phyloP scores from a whole-genome alignment of 2,113 vertebrate genomes.

The Cinclus mexicanus region DNA sequence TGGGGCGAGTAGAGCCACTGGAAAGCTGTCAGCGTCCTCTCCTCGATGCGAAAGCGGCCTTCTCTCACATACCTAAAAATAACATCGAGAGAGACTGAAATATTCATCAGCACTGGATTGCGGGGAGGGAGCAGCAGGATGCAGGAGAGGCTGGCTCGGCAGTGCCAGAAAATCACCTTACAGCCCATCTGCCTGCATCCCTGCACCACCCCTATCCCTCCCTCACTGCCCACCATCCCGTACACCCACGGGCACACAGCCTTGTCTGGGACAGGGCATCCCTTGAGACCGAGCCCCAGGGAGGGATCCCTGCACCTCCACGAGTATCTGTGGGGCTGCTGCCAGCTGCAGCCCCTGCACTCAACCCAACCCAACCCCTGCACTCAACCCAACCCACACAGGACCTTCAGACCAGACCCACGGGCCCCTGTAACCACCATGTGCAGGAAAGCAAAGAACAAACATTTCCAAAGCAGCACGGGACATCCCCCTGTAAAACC shows the following conservation, averaged over 20 bases:
- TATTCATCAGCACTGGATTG: not conserved
- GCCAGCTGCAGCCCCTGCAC: not conserved
- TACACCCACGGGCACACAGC: fast-evolving
- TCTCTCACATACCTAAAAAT: conserved; percentile 77
- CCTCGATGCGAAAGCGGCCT: conserved; percentile 77
- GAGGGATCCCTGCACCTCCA: not conserved
- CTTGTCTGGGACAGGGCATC: fast-evolving
- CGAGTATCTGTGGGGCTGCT: fast-evolving
- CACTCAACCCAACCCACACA: fast-evolving
- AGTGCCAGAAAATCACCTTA: fast-evolving
- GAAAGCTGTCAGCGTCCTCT: conserved; percentile 78
- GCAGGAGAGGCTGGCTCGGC: not conserved
- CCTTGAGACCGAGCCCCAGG: fast-evolving
- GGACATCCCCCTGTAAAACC: not conserved
- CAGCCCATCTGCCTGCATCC: not conserved
- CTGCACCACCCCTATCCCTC: fast-evolving
- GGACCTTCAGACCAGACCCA: not conserved
- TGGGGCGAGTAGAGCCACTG: conserved; percentile 80
- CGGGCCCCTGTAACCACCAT: fast-evolving
- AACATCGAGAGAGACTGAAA: not conserved
- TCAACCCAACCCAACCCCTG: too few relatives aligned
- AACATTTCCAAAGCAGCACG: not conserved
- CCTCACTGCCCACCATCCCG: not conserved
- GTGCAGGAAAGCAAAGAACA: not conserved
- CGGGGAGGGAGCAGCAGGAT: not conserved